Evolutionary conservation across 2,113 vertebrate species (phyloP).

Genomic region (Saiga tatarica): DNA sequence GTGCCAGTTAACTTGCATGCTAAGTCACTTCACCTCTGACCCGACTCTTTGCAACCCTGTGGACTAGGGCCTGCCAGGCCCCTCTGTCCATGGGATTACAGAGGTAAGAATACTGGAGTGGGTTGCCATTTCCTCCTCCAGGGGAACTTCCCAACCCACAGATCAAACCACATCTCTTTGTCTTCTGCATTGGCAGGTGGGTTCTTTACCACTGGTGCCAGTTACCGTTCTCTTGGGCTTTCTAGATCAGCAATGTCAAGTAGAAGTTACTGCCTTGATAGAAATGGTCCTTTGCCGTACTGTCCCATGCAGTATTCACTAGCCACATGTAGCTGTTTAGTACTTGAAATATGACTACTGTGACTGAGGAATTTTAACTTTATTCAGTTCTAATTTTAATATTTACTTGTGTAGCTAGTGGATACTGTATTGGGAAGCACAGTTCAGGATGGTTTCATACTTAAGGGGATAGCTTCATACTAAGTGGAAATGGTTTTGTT

Average conservation of each 20-base stretch:
- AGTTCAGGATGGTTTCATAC: constrained; percentile 6
- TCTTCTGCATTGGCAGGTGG: background rate
- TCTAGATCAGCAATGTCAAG: background rate
- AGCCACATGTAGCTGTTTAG: background rate
- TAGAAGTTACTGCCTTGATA: background rate
- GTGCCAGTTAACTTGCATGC: background rate
- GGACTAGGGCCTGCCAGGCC: background rate
- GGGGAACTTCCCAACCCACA: background rate
- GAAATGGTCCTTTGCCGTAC: background rate
- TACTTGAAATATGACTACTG: background rate
- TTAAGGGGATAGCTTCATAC: background rate
- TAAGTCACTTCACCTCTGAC: background rate
- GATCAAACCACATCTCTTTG: background rate
- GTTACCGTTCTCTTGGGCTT: background rate
- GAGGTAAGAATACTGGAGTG: background rate
- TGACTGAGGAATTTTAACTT: background rate
- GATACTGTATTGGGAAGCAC: background rate
- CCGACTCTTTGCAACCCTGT: background rate
- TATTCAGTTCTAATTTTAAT: background rate
- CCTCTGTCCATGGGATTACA: background rate
- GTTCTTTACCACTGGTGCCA: background rate
- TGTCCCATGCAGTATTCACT: background rate
- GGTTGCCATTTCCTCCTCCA: background rate
- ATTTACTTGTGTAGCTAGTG: background rate
- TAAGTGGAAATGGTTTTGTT: background rate